phyloP scores from a whole-genome alignment of 2,797 vertebrate species.

The Neosilurus mollespiculum region DNA sequence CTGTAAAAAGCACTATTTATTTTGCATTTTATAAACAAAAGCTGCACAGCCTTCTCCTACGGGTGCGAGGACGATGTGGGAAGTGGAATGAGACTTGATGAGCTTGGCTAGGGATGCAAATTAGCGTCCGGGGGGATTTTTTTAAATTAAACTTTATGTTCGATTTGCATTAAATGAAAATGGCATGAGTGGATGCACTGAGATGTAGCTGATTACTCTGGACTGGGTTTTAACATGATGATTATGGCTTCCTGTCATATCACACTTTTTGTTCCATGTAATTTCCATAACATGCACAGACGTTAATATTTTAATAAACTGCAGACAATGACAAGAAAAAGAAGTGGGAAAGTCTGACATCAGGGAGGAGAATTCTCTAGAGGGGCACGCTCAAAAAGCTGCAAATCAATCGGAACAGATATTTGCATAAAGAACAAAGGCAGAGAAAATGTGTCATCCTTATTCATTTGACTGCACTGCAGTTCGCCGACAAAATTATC shows the following conservation, averaged over 20 bases:
- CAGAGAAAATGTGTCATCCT: slow-evolving; percentile 29
- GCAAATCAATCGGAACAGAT: slow-evolving; percentile 43
- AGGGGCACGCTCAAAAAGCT: slow-evolving; percentile 33
- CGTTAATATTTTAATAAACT: slow-evolving; percentile 47
- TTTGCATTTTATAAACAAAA: slow-evolving; percentile 34
- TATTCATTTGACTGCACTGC: slow-evolving; percentile 26
- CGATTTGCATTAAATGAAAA: slow-evolving; percentile 43
- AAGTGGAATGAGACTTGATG: slow-evolving; percentile 39
- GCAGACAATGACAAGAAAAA: slow-evolving; percentile 23
- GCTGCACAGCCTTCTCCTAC: slow-evolving; percentile 9
- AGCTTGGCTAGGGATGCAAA: slow-evolving; percentile 44
- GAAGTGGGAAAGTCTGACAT: slow-evolving; percentile 23
- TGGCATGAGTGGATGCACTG: background rate
- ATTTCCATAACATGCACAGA: slow-evolving; percentile 38
- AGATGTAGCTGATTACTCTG: slow-evolving; percentile 49
- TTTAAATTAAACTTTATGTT: slow-evolving; percentile 37
- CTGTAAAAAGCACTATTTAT: slow-evolving; percentile 26
- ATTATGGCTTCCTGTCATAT: slow-evolving; percentile 48
- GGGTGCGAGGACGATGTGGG: slow-evolving; percentile 15
- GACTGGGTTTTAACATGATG: slow-evolving; percentile 39
- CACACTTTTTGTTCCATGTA: slow-evolving; percentile 16
- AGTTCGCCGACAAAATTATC: slow-evolving; percentile 18
- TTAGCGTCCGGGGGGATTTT: slow-evolving; percentile 27
- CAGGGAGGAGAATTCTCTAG: slow-evolving; percentile 26
- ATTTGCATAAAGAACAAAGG: slow-evolving; percentile 56